These are phyloP conservation scores for Drosophila aldrichi DNA, from an alignment of 2,888 invertebrate genomes.

Conservation along the genomic window DNA sequence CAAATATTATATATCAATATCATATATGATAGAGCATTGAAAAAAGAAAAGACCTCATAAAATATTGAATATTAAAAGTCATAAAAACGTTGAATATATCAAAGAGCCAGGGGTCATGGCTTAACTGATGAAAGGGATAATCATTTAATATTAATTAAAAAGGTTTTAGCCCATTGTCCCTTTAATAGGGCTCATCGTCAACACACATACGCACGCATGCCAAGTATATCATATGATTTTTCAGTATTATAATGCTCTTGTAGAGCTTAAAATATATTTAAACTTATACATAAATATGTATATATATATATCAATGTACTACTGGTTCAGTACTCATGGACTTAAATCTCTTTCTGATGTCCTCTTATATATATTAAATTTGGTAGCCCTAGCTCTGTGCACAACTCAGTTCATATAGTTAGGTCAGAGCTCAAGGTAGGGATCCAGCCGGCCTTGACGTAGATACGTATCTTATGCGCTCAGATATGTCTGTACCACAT, in stretches of 20 bases:
- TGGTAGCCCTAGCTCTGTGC: too few relatives aligned
- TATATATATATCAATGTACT: too few relatives aligned
- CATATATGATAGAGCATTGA: background rate
- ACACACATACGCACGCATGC: background rate
- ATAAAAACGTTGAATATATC: background rate
- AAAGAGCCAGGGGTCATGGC: background rate
- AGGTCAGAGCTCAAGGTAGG: background rate
- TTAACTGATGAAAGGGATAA: background rate
- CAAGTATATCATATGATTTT: background rate
- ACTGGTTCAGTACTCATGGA: too few relatives aligned
- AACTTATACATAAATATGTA: too few relatives aligned
- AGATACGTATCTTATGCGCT: too few relatives aligned
- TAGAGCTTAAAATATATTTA: too few relatives aligned
- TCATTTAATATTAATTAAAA: conserved; percentile 5
- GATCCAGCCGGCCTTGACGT: background rate
- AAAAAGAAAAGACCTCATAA: background rate
- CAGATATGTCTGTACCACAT: background rate
- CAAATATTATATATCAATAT: background rate
- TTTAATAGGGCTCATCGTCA: background rate
- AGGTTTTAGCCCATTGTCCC: background rate
- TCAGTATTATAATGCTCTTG: too few relatives aligned
- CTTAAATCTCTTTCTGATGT: too few relatives aligned
- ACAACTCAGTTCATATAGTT: background rate
- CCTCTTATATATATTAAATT: too few relatives aligned
- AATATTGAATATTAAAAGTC: background rate